phyloP scores from a whole-genome alignment of 2,797 vertebrate genomes.

The Brachyalestes nurse region DNA sequence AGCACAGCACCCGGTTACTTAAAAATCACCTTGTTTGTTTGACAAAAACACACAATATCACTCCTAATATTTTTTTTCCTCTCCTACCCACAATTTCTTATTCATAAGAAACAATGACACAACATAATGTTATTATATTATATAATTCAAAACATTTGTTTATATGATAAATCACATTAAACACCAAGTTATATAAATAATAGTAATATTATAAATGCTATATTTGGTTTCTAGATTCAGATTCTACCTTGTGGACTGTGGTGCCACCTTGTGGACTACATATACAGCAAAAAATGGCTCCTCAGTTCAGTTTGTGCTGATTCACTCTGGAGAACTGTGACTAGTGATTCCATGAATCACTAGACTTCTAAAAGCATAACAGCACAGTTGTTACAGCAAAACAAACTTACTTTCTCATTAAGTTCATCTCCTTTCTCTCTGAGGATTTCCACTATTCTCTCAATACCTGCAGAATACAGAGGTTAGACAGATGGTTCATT shows the following conservation, averaged over 20 bases:
- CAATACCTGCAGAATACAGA: constrained; percentile 66
- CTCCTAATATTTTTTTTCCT: background rate
- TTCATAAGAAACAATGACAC: too few species aligned
- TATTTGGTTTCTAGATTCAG: background rate
- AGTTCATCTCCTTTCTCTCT: constrained; percentile 77
- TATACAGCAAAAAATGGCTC: too few species aligned
- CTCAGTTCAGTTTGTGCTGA: background rate
- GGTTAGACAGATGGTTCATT: background rate
- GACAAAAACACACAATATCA: too few species aligned
- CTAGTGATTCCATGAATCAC: background rate
- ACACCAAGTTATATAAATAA: background rate
- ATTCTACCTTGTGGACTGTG: constrained; percentile 18
- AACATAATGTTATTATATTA: background rate
- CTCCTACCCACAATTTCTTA: background rate
- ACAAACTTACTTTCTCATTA: constrained; percentile 72
- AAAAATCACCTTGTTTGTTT: too few species aligned
- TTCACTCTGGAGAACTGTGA: background rate
- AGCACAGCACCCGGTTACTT: too few species aligned
- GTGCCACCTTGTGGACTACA: background rate
- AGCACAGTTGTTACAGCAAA: background rate
- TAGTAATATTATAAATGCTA: background rate
- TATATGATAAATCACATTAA: background rate
- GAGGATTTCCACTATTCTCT: constrained; percentile 78
- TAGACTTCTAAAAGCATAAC: background rate
- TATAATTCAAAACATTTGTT: background rate